Evolutionary conservation across 2,888 invertebrate species (phyloP), one percentile per base, ranked within the genome.

Genomic region (Iselma pallidipennis): DNA sequence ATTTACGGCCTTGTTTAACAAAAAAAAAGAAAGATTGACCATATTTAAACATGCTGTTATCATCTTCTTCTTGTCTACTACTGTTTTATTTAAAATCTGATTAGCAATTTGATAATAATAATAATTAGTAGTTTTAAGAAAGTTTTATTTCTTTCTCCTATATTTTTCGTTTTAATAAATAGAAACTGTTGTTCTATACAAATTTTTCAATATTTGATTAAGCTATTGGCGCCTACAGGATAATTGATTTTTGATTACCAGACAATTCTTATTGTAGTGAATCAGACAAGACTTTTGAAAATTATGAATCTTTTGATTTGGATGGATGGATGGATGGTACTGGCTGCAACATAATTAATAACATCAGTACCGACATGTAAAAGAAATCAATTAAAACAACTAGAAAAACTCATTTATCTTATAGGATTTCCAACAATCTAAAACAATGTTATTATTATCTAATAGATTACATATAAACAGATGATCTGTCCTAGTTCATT

Each of bases 371-470:
- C 28, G 9, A 28, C 28, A 28, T 9, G 7, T 9, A 19, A 21
- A 4, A 61, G 55, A 56, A 54, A 49, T 57, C 49, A 57, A 61
- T 61, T 57, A 57, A 61, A 55, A 42, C 57, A 21, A 2, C n/a
- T 21, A 37, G 23, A 53, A 61, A 57, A 57, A 42, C 4, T 16
- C 28, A 14, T 54, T 61, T 61, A 37, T 53, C 49, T 53, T 45
- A 9, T n/a, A 0, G 14, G 54, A 50, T 57, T 49, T n/a, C 12
- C 14, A 21, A 53, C 21, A 31, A 45, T 28, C 19, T 23, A 4
- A 12, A 33, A 14, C 14, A 55, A 26, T 53, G 21, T 54, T n/a
- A 28, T 31, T 42, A 51, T 57, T 31, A 21, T 21, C 28, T 10
- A 52, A 14, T 31, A 28, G 21, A 61, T 61, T 61, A 37, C 57